Base-by-base conservation (phyloP, 2,113 vertebrate species). In the Recurvirostra avosetta region DNA sequence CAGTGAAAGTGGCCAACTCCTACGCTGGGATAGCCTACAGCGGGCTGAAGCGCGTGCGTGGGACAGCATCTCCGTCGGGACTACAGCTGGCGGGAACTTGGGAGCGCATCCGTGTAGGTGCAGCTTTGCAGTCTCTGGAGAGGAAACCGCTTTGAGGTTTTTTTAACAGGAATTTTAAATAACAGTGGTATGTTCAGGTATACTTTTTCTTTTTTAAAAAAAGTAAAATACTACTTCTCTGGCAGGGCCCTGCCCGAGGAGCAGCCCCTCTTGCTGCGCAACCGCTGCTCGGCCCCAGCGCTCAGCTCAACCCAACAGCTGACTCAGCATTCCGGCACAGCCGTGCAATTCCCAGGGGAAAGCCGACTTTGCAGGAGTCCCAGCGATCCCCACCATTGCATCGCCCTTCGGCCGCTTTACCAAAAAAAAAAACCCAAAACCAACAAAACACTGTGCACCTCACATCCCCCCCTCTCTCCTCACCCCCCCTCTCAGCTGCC, bases 21-120 rank as follows among this genome's bases (percentile, higher is more conserved):
- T 14, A 45, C 50, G 4, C 7, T 29, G 25, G 12, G 0, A 0
- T 2, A 11, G 41, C 34, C 34, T 3, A 3, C 19, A 15, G 29
- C 14, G 7, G 25, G 18, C 27, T 59, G 59, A 27, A 32, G 50
- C 2, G 23, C 22, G 1, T 2, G 53, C 17, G 32, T 26, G 38
- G 38, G 10, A 6, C 14, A 16, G 1, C 72, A 27, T 26, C 38
- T 40, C 43, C 58, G 9, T 3, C 1, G 49, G 40, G 25, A 1
- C 29, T 8, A 1, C 23, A 5, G 32, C 49, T 11, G 38, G 15
- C 6, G 12, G 49, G 8, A 2, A 4, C 32, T 5, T 4, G 1
- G 16, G 23, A 18, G 34, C 4, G 0, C 4, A 0, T 41, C 17
- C 8, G 30, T 6, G 56, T 8, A 19, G 47, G 38, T 25, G 36